Conservation (phyloP, 1,140 invertebrate genomes). For the Drosophila nigrodunni region DNA sequence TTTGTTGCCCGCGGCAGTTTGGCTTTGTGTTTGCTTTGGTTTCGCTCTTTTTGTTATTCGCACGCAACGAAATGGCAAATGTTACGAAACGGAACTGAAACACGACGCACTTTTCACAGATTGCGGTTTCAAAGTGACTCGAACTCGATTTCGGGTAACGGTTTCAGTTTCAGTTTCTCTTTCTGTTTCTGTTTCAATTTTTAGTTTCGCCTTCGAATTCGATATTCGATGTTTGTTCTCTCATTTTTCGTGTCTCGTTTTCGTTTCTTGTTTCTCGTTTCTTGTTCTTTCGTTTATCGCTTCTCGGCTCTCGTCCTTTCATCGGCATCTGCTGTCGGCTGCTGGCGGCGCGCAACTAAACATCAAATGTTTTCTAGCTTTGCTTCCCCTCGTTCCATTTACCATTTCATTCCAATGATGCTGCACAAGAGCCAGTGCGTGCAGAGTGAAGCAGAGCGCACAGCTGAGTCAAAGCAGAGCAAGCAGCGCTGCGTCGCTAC, state of each 20-base stretch:
- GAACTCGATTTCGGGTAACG: slow-evolving; percentile 13
- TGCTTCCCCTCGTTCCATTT: slow-evolving; percentile 16
- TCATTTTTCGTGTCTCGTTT: slow-evolving; percentile 26
- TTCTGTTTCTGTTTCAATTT: slow-evolving; percentile 15
- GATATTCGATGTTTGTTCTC: slow-evolving; percentile 40
- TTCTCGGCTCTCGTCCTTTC: slow-evolving; percentile 21
- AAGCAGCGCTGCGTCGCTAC: neutral
- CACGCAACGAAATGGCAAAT: slow-evolving; percentile 40
- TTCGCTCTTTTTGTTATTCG: slow-evolving; percentile 60
- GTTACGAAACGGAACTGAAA: slow-evolving; percentile 55
- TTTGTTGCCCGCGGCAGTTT: slow-evolving; percentile 53
- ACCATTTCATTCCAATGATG: slow-evolving; percentile 36
- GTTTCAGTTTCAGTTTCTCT: slow-evolving; percentile 22
- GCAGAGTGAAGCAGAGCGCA: slow-evolving; percentile 14
- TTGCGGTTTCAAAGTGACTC: slow-evolving; percentile 15
- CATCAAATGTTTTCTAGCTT: slow-evolving; percentile 15
- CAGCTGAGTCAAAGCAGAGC: slow-evolving; percentile 32
- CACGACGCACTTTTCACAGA: slow-evolving; percentile 49
- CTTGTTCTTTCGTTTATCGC: neutral
- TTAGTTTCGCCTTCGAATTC: slow-evolving; percentile 30
- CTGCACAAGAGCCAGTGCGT: slow-evolving; percentile 32
- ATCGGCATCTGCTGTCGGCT: slow-evolving; percentile 73
- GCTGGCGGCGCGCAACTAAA: slow-evolving; percentile 62
- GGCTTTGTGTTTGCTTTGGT: slow-evolving; percentile 49
- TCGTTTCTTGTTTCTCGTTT: neutral